phyloP scores from a whole-genome alignment of 2,113 vertebrate species.

The Upupa epops region DNA sequence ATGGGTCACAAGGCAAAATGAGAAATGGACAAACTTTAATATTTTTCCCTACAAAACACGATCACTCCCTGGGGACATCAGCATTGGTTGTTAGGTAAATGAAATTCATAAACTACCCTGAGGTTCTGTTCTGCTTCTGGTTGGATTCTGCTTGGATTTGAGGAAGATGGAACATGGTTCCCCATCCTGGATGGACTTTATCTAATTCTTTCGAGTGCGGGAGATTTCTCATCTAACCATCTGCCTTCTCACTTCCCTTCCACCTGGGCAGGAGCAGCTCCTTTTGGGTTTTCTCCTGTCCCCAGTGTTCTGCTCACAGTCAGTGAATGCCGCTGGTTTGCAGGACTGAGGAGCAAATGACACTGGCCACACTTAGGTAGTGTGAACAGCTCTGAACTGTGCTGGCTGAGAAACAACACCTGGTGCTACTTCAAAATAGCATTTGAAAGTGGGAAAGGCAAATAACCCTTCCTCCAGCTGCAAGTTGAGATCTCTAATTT shows the following conservation, averaged over 20 bases:
- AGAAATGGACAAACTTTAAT: neutral
- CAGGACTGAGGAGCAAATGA: neutral
- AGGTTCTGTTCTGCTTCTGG: neutral
- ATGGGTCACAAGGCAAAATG: neutral
- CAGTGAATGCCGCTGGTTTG: neutral
- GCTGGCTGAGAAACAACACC: neutral
- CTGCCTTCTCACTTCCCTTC: neutral
- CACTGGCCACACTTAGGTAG: fast-evolving
- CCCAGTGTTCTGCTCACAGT: neutral
- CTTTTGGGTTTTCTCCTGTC: neutral
- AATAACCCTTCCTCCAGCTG: neutral
- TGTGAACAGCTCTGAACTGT: no score
- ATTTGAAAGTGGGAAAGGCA: conserved; percentile 23
- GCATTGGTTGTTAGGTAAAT: neutral
- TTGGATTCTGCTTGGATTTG: neutral
- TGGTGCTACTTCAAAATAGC: conserved; percentile 1
- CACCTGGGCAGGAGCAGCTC: neutral
- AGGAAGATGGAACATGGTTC: no score
- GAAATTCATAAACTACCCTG: neutral
- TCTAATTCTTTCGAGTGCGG: no score
- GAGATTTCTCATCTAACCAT: neutral
- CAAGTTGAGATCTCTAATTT: neutral
- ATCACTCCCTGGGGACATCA: neutral
- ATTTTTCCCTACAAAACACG: neutral
- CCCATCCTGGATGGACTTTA: no score